Base-by-base conservation (phyloP, 1,140 invertebrate species). In the Metaphire vulgaris region DNA sequence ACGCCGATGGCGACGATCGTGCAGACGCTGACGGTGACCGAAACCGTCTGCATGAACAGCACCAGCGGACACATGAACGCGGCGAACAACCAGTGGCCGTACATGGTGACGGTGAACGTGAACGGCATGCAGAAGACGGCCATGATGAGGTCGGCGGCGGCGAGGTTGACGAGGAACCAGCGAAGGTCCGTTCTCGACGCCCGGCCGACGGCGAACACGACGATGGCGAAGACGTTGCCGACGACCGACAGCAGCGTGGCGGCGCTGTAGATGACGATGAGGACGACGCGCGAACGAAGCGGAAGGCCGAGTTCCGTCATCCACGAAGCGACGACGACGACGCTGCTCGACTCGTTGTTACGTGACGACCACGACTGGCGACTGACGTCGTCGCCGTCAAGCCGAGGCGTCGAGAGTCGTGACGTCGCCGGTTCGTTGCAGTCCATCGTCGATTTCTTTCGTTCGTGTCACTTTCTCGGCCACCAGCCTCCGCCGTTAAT, bases 91-190 rank as follows among this genome's bases (percentile, higher is more conserved):
- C 85, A 86, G n/a, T 76, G 79, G 12, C 79, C 70, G 21, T 83
- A 74, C 76, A 85, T 81, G 2, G 81, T 80, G 70, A 80, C 79
- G 12, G 85, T 82, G 75, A 85, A 85, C 0, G 84, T 83, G 77
- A 87, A 87, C n/a, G 86, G 86, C 79, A 87, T 84, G 77, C 86
- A 87, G 75, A 87, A 83, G 1, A 86, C 77, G 2, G 81, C 84
- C 82, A 86, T 83, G 31, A 86, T 80, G 0, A 87, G 80, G 77
- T 87, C 86, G 15, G 85, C 81, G 16, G 85, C 80, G 29, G 86
- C 91, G 88, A 95, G 87, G 86, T 94, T 95, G 31, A 94, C 89
- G n/a, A 95, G 88, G 85, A 93, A 94, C 0, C 80, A 79, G 0
- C 83, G 78, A 14, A 86, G 79, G 69, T 86, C 85, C 1, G 82